phyloP scores from a whole-genome alignment of 2,888 invertebrate genomes.

The Drosophila anomalata region DNA sequence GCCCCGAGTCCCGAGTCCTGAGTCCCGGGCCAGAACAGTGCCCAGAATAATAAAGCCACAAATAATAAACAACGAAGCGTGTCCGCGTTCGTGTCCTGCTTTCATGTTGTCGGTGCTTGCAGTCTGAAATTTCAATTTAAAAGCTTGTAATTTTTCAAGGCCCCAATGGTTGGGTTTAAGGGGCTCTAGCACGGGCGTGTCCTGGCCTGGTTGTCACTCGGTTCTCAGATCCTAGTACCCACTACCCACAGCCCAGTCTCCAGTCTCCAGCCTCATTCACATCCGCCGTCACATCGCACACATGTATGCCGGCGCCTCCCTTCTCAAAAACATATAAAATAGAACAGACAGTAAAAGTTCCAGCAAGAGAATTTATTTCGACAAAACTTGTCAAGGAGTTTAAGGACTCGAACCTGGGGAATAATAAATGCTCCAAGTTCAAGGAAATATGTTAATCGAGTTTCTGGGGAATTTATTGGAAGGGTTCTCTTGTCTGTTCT shows the following conservation, averaged over 20 bases:
- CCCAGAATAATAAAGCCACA: conserved; percentile 53
- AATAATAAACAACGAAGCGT: conserved; percentile 50
- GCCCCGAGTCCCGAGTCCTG: conserved; percentile 4
- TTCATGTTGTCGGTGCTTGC: conserved; percentile 19
- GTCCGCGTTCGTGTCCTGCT: conserved; percentile 24
- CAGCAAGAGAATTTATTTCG: conserved; percentile 13
- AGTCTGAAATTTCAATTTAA: conserved; percentile 59
- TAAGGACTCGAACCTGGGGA: conserved; percentile 1
- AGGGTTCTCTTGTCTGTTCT: neutral
- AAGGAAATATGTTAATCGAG: conserved; percentile 33
- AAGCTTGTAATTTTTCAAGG: conserved; percentile 57
- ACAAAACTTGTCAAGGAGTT: conserved; percentile 5
- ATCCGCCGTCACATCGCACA: conserved; percentile 15
- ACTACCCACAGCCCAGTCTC: neutral
- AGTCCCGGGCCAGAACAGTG: neutral
- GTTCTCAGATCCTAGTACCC: neutral
- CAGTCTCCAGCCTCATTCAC: neutral
- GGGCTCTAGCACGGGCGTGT: neutral
- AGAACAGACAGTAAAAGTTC: conserved; percentile 33
- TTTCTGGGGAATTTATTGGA: conserved; percentile 4
- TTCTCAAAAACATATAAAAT: conserved; percentile 16
- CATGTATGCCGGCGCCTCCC: conserved; percentile 5
- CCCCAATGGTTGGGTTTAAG: conserved; percentile 2
- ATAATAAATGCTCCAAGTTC: conserved; percentile 10
- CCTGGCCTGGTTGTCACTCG: conserved; percentile 24